Evolutionary conservation across 2,888 invertebrate genomes (phyloP).

Genomic region (Oscheius sp.): DNA sequence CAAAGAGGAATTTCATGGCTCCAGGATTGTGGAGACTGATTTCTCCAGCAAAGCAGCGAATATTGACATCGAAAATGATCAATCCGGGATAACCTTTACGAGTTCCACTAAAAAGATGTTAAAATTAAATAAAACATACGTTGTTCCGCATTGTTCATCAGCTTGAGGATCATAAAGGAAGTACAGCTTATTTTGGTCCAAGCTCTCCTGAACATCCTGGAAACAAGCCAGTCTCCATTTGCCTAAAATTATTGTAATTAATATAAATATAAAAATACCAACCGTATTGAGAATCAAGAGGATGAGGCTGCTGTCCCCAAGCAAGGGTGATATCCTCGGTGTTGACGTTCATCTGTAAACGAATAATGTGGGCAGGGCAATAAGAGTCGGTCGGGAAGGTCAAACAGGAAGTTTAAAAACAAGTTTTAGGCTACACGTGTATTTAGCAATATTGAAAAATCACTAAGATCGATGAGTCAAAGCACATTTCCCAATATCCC

Average conservation of each 20-base stretch:
- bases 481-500: not conserved
- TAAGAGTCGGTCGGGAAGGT: not conserved
- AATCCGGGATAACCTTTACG: constrained; percentile 65
- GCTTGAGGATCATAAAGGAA: constrained; percentile 68
- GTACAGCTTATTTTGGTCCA: constrained; percentile 63
- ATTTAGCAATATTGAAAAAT: not conserved
- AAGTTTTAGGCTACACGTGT: not conserved
- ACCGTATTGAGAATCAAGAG: constrained; percentile 62
- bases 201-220: constrained; percentile 67
- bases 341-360: constrained; percentile 57
- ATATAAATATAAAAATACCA: not conserved
- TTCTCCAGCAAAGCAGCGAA: constrained; percentile 61
- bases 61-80: constrained; percentile 64
- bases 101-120: constrained; percentile 53
- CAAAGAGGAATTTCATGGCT: constrained; percentile 65
- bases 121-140: constrained; percentile 4
- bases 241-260: not conserved
- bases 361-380: not conserved
- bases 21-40: constrained; percentile 61
- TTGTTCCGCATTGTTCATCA: constrained; percentile 60
- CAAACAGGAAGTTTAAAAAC: constrained; percentile 18
- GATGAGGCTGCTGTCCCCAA: constrained; percentile 67
- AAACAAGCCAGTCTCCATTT: constrained; percentile 57
- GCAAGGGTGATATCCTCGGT: constrained; percentile 67
- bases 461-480: not conserved